These are phyloP conservation scores for Microchirus variegatus DNA, from an alignment of 2,797 vertebrate species.

Conservation along the genomic window DNA sequence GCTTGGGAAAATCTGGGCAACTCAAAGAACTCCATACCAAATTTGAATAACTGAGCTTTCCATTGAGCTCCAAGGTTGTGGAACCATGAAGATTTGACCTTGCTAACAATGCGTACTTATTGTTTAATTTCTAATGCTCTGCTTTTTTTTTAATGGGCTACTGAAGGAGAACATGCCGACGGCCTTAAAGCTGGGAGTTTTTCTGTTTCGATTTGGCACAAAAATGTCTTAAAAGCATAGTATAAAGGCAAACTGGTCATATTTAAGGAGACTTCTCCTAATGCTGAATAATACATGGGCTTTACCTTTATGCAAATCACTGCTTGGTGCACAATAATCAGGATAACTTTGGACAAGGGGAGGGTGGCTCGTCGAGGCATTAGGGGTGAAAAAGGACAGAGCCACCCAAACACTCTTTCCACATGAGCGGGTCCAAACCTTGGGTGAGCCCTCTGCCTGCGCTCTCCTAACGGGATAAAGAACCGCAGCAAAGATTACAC, in stretches of 20 bases:
- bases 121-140: conserved; percentile 60
- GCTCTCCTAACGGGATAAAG: conserved; percentile 78
- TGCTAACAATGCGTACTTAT: conserved; percentile 69
- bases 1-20: conserved; percentile 76
- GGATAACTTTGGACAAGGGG: conserved; percentile 36
- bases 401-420: conserved; percentile 80
- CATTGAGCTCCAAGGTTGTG: conserved; percentile 72
- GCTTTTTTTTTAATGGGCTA: conserved; percentile 29
- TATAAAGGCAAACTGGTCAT: no score
- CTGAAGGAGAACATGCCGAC: conserved; percentile 22
- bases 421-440: conserved; percentile 77
- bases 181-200: conserved; percentile 20
- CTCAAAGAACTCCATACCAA: conserved; percentile 67
- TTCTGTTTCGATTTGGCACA: conserved; percentile 12
- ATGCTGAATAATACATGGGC: conserved; percentile 40
- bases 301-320: conserved; percentile 41
- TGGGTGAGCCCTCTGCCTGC: conserved; percentile 51
- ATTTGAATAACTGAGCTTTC: conserved; percentile 77
- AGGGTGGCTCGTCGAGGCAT: conserved; percentile 58
- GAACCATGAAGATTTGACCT: conserved; percentile 73
- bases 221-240: background rate
- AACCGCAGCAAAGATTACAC: conserved; percentile 79
- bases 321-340: conserved; percentile 37
- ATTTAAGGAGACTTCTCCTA: background rate
- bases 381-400: conserved; percentile 72